These are phyloP conservation scores for Cepaea hortensis DNA, from an alignment of 2,888 invertebrate species.

Conservation along the genomic window DNA sequence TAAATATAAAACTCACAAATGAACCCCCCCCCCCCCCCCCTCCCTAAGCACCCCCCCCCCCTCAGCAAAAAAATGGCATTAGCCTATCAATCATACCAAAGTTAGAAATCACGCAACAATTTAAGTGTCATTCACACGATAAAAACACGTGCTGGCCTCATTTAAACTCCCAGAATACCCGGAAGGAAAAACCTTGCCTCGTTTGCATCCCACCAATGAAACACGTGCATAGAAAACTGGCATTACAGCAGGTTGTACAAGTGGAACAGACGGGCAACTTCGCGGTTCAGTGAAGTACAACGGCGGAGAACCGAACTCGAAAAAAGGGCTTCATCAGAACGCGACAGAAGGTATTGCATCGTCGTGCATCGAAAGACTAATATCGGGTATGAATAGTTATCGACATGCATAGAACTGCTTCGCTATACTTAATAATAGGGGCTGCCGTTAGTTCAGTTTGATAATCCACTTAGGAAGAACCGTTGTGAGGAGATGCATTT, in stretches of 20 bases:
- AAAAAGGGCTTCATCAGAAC: background rate
- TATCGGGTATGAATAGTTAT: too few species aligned
- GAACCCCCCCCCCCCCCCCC: too few species aligned
- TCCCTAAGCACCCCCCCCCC: too few species aligned
- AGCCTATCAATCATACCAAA: background rate
- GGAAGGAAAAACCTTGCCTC: background rate
- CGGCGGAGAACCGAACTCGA: background rate
- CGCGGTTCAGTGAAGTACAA: conserved; percentile 18
- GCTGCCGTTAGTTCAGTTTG: too few species aligned
- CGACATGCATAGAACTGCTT: too few species aligned
- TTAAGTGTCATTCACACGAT: background rate
- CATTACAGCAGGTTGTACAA: background rate
- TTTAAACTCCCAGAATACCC: background rate
- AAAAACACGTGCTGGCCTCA: background rate
- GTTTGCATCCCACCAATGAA: background rate
- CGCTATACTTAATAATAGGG: too few species aligned
- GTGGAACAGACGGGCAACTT: conserved; percentile 15
- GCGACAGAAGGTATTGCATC: background rate
- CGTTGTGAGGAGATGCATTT: too few species aligned
- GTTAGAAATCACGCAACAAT: background rate
- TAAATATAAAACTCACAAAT: too few species aligned
- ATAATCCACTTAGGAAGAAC: too few species aligned
- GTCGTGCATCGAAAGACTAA: too few species aligned
- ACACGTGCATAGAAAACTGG: background rate
- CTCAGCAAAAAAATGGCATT: too few species aligned